Conservation (phyloP, 1,140 invertebrate species). For the Drosophila subpulchrella region DNA sequence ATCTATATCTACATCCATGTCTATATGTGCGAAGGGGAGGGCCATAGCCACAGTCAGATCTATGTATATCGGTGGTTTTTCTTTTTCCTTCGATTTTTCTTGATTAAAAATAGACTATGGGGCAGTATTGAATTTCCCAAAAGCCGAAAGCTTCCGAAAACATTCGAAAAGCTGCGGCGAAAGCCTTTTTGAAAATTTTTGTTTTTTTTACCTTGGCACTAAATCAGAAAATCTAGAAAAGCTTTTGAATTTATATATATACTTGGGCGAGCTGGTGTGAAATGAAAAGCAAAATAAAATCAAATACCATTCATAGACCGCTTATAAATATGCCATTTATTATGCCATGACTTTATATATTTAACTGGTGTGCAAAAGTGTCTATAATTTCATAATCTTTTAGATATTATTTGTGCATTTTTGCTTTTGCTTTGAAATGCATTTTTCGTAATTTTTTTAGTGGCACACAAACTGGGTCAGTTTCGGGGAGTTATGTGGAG, state of each 20-base stretch:
- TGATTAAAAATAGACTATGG: conserved; percentile 42
- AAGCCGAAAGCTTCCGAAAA: conserved; percentile 36
- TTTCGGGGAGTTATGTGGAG: not conserved
- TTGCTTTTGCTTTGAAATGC: conserved; percentile 11
- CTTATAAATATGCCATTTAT: conserved; percentile 6
- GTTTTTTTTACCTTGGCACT: conserved; percentile 71
- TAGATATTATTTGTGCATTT: conserved; percentile 1
- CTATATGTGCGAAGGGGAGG: conserved; percentile 30
- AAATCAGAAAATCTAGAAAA: conserved; percentile 54
- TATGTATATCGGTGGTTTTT: conserved; percentile 35
- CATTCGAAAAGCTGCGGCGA: conserved; percentile 24
- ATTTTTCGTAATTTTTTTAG: conserved; percentile 21
- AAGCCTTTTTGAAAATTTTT: conserved; percentile 34
- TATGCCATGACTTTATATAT: conserved; percentile 5
- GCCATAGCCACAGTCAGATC: conserved; percentile 25
- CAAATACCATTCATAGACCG: conserved; percentile 27
- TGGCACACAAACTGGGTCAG: conserved; percentile 28
- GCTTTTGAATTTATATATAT: conserved; percentile 14
- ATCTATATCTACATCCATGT: conserved; percentile 12
- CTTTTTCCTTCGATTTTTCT: conserved; percentile 27
- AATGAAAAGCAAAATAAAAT: conserved; percentile 26
- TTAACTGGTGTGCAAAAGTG: not conserved
- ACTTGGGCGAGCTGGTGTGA: conserved; percentile 2
- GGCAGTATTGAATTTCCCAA: conserved; percentile 51
- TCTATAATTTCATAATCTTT: conserved; percentile 8